A percentile compares a stretch with the other conserved stretches of the same genome.
Evolutionary conservation across 1,140 invertebrate species (phyloP).

Genomic region (Heliconius hewitsoni): DNA sequence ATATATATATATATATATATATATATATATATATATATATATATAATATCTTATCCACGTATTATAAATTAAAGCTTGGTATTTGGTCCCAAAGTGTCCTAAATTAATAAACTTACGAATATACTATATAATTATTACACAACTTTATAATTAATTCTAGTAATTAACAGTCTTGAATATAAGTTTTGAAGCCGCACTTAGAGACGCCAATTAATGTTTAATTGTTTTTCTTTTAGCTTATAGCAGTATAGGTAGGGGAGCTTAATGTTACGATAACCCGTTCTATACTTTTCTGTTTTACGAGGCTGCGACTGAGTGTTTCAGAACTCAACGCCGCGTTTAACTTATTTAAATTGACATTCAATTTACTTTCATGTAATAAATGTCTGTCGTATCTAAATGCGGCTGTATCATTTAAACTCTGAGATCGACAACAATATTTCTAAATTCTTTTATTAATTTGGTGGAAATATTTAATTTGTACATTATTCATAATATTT

Average conservation of each 20-base stretch:
- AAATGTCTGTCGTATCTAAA: neutral
- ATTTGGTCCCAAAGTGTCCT: conserved; percentile 59
- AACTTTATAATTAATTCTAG: conserved; percentile 53
- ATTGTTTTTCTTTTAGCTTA: conserved; percentile 8
- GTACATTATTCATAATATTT: too few relatives aligned
- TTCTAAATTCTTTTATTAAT: neutral
- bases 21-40: neutral
- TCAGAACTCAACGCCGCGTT: too few relatives aligned
- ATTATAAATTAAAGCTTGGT: conserved; percentile 58
- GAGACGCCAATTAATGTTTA: conserved; percentile 14
- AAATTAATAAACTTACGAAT: conserved; percentile 63
- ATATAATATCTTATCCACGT: conserved; percentile 3
- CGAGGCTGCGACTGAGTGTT: too few relatives aligned
- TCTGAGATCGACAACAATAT: conserved; percentile 65
- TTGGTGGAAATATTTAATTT: neutral
- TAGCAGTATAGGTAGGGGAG: too few relatives aligned
- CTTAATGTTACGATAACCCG: too few relatives aligned
- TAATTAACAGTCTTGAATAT: conserved; percentile 50
- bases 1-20: neutral
- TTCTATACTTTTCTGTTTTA: too few relatives aligned
- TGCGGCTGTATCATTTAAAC: conserved; percentile 49
- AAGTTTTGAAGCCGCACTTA: conserved; percentile 2
- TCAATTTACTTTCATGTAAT: neutral
- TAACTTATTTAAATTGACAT: conserved; percentile 34
- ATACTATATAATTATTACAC: conserved; percentile 71